Base-by-base conservation (phyloP, 2,113 vertebrate species). In the Phocoena phocoena region DNA sequence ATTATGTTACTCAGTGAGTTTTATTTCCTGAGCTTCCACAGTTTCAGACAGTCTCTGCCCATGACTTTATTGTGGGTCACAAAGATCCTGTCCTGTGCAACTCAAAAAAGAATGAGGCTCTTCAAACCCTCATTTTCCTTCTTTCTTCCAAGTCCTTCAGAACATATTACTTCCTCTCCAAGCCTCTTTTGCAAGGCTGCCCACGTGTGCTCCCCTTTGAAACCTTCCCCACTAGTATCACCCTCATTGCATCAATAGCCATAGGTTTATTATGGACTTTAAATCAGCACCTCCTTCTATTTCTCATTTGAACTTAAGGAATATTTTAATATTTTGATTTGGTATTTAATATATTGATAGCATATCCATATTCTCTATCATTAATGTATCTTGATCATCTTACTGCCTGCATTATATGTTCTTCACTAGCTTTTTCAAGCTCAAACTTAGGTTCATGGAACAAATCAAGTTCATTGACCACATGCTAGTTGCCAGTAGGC, bases 381-480 rank as follows among this genome's bases (percentile, higher is more conserved):
- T 68, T 73, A 67, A 77, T 68, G 5, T 73, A 3, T 91, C 92
- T 94, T 77, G 18, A 58, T 83, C 28, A 77, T 77, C 47, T 77
- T 87, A 63, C 31, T 68, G 38, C 12, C 25, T 84, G 44, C 50
- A 12, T 82, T 86, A 31, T 2, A 79, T 63, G 23, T 70, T 76
- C 44, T 92, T 93, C 36, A 31, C 41, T 60, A 87, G 67, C 41
- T 88, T 90, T 91, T 84, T 80, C 74, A 85, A 87, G 14, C 47
- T 92, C 81, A 89, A 90, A 84, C 31, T 86, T 62, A 84, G 77
- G 26, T 90, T 95, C 36, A 50, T 28, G 25, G 11, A 41, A 60
- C 25, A 79, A 68, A 96, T 67, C 36, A 83, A 60, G 76, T 73
- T 97, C 20, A 53, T 82, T 85, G 65, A 93, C 70, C 76, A 82